Percentiles rank a stretch among this genome's conserved stretches.
Conservation (phyloP, 2,888 invertebrate species). For the Capitulum mitella region DNA sequence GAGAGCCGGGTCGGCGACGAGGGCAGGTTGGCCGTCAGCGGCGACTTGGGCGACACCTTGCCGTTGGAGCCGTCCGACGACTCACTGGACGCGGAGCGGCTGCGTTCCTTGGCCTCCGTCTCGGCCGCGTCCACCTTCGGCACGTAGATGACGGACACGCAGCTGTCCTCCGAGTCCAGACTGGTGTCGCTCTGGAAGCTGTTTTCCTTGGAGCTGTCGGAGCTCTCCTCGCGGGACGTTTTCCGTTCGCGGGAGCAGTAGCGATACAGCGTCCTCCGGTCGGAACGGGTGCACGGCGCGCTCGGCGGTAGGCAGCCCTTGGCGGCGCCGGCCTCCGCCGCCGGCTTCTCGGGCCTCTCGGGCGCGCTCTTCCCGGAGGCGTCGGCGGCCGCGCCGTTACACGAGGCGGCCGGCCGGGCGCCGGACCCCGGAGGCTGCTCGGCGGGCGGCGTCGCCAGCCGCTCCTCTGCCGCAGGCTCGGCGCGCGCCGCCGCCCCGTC, state of each 20-base stretch:
- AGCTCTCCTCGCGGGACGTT: slow-evolving; percentile 77
- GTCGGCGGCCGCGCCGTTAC: no score
- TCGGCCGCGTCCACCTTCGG: slow-evolving; percentile 60
- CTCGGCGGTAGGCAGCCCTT: background rate
- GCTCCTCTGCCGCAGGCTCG: background rate
- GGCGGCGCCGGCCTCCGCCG: background rate
- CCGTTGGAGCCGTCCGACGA: slow-evolving; percentile 36
- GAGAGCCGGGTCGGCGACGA: background rate
- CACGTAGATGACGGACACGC: slow-evolving; percentile 84
- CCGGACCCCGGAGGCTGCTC: no score
- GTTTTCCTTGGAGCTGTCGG: slow-evolving; percentile 51
- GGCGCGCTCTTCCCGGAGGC: no score
- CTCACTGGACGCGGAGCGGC: slow-evolving; percentile 35
- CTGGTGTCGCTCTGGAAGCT: slow-evolving; percentile 87
- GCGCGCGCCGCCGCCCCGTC: slow-evolving; percentile 33
- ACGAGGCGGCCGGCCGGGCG: no score
- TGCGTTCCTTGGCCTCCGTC: slow-evolving; percentile 32
- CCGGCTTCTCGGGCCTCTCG: background rate
- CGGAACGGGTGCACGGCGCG: background rate
- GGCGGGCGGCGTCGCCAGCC: background rate
- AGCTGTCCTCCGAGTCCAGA: slow-evolving; percentile 93
- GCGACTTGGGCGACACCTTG: slow-evolving; percentile 40
- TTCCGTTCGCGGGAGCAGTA: slow-evolving; percentile 53
- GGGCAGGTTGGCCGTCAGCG: slow-evolving; percentile 29
- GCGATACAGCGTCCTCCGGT: slow-evolving; percentile 36